A percentile compares a stretch with the other conserved stretches of the same genome.
Evolutionary conservation across 2,888 invertebrate species (phyloP).

Genomic region (Thereva nobilitata): DNA sequence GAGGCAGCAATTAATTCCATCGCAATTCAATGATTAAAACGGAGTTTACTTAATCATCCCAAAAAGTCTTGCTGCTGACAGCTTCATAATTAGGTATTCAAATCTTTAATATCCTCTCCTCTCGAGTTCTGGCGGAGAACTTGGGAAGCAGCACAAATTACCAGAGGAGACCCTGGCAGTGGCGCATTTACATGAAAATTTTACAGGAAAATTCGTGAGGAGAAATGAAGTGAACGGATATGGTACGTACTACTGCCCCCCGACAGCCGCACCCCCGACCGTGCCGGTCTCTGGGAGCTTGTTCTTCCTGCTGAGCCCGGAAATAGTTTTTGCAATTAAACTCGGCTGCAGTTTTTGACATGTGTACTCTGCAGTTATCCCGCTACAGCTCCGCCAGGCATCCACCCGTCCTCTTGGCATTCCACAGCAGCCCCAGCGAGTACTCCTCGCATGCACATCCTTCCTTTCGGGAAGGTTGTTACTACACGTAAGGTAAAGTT

Average conservation of each 20-base stretch:
- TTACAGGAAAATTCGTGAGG: slow-evolving; percentile 22
- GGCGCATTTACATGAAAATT: slow-evolving; percentile 31
- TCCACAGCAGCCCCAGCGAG: too few relatives aligned
- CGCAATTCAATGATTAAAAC: slow-evolving; percentile 42
- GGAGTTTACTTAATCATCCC: slow-evolving; percentile 43
- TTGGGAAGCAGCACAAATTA: slow-evolving; percentile 29
- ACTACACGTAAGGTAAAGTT: too few relatives aligned
- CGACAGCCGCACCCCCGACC: background rate
- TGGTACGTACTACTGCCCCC: background rate
- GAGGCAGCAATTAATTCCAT: slow-evolving; percentile 42
- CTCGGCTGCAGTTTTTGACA: slow-evolving; percentile 29
- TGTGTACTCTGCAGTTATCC: slow-evolving; percentile 3
- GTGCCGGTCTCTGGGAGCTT: background rate
- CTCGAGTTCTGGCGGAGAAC: slow-evolving; percentile 7
- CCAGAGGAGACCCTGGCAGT: slow-evolving; percentile 13
- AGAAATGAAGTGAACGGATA: slow-evolving; percentile 14
- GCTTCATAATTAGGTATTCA: slow-evolving; percentile 60
- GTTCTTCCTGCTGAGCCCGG: slow-evolving; percentile 15
- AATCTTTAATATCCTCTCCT: slow-evolving; percentile 53
- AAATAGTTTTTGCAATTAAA: slow-evolving; percentile 33
- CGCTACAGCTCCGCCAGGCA: too few relatives aligned
- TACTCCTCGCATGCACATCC: too few relatives aligned
- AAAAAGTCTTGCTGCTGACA: slow-evolving; percentile 58
- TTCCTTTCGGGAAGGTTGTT: too few relatives aligned
- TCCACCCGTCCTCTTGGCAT: too few relatives aligned